phyloP scores from a whole-genome alignment of 2,888 invertebrate genomes.

The Oscheius onirici region DNA sequence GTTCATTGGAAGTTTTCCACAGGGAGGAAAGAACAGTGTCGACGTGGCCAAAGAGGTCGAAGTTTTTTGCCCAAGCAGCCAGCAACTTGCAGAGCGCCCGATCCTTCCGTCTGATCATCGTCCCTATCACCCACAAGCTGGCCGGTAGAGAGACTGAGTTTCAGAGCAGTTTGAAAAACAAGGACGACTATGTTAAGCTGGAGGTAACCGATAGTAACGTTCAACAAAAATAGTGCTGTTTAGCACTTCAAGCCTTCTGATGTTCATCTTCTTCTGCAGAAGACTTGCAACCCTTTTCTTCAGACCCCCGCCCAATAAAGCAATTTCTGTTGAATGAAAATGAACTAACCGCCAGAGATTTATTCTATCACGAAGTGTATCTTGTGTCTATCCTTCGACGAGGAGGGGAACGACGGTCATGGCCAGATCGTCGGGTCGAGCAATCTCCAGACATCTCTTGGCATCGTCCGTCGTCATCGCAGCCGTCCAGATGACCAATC shows the following conservation, averaged over 20 bases:
- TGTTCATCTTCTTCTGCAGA: too few species aligned
- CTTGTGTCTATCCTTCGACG: not conserved
- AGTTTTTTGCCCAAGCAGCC: not conserved
- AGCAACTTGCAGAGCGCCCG: not conserved
- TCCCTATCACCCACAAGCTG: not conserved
- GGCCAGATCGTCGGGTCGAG: not conserved
- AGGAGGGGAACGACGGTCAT: not conserved
- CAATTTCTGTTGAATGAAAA: too few species aligned
- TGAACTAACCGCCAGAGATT: too few species aligned
- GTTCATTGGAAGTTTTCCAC: not conserved
- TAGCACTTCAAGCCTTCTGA: too few species aligned
- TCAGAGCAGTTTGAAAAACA: not conserved
- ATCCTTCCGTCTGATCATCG: not conserved
- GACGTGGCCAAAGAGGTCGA: not conserved
- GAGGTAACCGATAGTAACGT: too few species aligned
- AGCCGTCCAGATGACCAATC: not conserved
- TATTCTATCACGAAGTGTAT: too few species aligned
- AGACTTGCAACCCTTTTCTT: too few species aligned
- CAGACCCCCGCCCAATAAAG: too few species aligned
- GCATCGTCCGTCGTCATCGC: not conserved
- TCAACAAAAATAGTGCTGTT: too few species aligned
- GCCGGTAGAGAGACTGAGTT: not conserved
- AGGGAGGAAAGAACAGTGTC: not conserved
- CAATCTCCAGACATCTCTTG: not conserved
- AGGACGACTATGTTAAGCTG: not conserved